Evolutionary conservation across 2,888 invertebrate genomes (phyloP).

Genomic region (Phasia obesa): DNA sequence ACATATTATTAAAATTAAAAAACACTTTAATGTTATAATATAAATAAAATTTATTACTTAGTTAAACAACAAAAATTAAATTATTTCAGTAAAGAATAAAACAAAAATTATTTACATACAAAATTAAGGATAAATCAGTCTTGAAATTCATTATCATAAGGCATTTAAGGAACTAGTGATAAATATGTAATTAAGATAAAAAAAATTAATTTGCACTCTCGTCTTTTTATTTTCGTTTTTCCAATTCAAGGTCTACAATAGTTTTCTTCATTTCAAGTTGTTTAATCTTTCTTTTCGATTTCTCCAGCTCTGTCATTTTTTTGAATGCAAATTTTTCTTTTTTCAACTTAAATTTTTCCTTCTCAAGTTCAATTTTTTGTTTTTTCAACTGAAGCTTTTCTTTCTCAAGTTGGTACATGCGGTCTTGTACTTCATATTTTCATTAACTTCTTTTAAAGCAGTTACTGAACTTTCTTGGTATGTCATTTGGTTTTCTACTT

Average conservation of each 20-base stretch:
- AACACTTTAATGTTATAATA: not conserved
- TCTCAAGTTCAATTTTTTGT: not conserved
- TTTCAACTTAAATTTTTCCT: not conserved
- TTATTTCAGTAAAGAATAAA: not conserved
- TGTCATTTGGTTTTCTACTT: not conserved
- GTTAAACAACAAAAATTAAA: not conserved
- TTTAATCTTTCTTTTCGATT: not conserved
- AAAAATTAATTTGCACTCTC: not conserved
- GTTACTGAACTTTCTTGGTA: constrained; percentile 3
- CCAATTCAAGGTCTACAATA: not conserved
- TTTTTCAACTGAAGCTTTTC: not conserved
- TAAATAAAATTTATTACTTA: too few species aligned
- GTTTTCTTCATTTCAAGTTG: not conserved
- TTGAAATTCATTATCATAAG: not conserved
- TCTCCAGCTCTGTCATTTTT: not conserved
- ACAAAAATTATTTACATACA: not conserved
- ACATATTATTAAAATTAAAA: not conserved
- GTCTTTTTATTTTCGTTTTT: not conserved
- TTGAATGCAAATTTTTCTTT: constrained; percentile 3
- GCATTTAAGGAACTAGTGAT: not conserved
- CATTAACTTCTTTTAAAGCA: not conserved
- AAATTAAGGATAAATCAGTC: not conserved
- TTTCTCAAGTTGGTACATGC: not conserved
- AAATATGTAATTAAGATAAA: not conserved
- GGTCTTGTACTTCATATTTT: not conserved